Evolutionary conservation across 2,888 invertebrate genomes (phyloP), one percentile per base, ranked within the genome.

Genomic region (Acheta domesticus): DNA sequence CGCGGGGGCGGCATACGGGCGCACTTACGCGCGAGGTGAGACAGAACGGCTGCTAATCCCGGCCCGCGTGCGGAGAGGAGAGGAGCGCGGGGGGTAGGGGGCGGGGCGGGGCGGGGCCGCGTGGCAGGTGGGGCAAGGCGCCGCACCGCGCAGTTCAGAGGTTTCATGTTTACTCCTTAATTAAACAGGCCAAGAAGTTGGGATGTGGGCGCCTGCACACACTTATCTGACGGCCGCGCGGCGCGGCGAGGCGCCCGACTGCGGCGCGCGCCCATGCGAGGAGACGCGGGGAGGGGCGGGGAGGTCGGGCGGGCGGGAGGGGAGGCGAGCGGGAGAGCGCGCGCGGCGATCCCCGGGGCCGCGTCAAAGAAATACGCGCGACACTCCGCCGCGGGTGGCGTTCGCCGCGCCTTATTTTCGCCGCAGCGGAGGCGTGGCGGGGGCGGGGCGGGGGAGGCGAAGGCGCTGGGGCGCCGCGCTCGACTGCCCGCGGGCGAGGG

Each of bases 111-210:
- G 14, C 62, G 16, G 62, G 12, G 3, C 62, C 16, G n/a, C 62
- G 62, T 19, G 16, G 62, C 62, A 62, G 62, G 62, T 62, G 62
- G 62, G 62, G 16, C 3, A 62, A 14, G 8, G 62, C 62, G 14
- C 62, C 14, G 36, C 36, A 36, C 36, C 36, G 36, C 36, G 36
- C 36, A 36, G 36, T 36, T 62, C 62, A 62, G 62, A 62, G 16
- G 62, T 62, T 62, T 62, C 62, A 62, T 62, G 62, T 62, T 62
- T 62, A 62, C 62, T n/a, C 62, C 62, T 62, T 62, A 62, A 62
- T 62, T 62, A n/a, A 62, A 62, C 62, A 62, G 62, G 62, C 62
- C 62, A 62, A 62, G 62, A 62, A 62, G 62, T 62, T 62, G n/a
- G 62, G 62, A 62, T 62, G 62, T 62, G 62, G 62, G 62, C 62